Conservation (phyloP, 2,113 vertebrate species). For the Haemorhous mexicanus region DNA sequence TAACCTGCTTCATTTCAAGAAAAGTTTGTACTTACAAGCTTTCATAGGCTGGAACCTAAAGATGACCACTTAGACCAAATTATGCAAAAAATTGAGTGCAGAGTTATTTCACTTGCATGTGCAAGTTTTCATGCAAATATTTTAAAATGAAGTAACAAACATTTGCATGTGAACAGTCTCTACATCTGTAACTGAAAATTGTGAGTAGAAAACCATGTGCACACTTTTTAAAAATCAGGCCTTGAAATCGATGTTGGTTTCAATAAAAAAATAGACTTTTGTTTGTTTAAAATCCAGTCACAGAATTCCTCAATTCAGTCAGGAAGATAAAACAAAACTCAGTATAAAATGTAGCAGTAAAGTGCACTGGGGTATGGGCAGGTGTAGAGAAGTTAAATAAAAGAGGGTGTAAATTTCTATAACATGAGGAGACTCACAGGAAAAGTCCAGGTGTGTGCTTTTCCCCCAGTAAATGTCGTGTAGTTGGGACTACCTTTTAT, state of each 20-base stretch:
- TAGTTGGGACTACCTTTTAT: not conserved
- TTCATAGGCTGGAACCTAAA: not conserved
- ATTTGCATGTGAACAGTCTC: not conserved
- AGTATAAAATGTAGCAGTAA: not conserved
- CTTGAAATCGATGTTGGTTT: not conserved
- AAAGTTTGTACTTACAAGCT: not conserved
- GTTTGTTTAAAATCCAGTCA: not conserved
- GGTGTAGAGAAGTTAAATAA: not conserved
- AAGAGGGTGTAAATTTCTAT: not conserved
- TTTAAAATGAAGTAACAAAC: not conserved
- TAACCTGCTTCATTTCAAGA: not conserved
- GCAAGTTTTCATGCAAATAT: not conserved
- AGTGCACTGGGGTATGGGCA: not conserved
- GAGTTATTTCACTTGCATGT: not conserved
- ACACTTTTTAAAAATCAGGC: not conserved
- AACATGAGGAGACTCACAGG: not conserved
- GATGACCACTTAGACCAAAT: not conserved
- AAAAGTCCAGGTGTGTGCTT: not conserved
- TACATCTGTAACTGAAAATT: not conserved
- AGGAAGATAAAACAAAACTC: not conserved
- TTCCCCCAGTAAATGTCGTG: not conserved
- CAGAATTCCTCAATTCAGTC: not conserved
- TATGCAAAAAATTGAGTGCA: not conserved
- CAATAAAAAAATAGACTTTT: not conserved
- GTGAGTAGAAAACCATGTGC: accelerated